Evolutionary conservation across 2,888 invertebrate species (phyloP).

Genomic region (Cerastis leucographa): DNA sequence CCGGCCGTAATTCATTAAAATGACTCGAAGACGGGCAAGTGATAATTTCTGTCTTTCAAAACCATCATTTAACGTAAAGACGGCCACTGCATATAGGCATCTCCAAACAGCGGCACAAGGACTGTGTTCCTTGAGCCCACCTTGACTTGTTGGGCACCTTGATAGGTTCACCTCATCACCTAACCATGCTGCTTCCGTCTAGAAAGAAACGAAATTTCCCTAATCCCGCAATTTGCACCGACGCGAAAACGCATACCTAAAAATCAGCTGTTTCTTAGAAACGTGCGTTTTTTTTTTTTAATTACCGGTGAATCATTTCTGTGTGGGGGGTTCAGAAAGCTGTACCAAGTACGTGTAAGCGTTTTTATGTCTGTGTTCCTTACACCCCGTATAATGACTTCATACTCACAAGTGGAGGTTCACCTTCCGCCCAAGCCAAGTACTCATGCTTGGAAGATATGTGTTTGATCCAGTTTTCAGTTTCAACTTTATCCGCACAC

Average conservation of each 20-base stretch:
- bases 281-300: too few species aligned
- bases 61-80: neutral
- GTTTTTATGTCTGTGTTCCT: too few species aligned
- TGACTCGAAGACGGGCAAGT: neutral
- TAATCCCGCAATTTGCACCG: neutral
- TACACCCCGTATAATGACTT: neutral
- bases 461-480: constrained; percentile 53
- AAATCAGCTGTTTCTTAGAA: too few species aligned
- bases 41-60: neutral
- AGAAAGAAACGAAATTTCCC: neutral
- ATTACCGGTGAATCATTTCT: too few species aligned
- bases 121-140: neutral
- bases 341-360: too few species aligned
- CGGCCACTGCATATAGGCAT: neutral
- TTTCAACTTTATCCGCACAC: constrained; percentile 43
- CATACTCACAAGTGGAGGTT: constrained; percentile 59
- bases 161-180: too few species aligned
- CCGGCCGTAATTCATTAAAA: too few species aligned
- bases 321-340: too few species aligned
- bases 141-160: neutral
- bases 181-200: neutral
- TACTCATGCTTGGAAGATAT: constrained; percentile 54
- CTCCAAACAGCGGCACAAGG: neutral
- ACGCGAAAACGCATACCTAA: too few species aligned
- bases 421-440: constrained; percentile 64